phyloP scores from a whole-genome alignment of 1,140 invertebrate genomes.

The Leptonema lineaticorne region DNA sequence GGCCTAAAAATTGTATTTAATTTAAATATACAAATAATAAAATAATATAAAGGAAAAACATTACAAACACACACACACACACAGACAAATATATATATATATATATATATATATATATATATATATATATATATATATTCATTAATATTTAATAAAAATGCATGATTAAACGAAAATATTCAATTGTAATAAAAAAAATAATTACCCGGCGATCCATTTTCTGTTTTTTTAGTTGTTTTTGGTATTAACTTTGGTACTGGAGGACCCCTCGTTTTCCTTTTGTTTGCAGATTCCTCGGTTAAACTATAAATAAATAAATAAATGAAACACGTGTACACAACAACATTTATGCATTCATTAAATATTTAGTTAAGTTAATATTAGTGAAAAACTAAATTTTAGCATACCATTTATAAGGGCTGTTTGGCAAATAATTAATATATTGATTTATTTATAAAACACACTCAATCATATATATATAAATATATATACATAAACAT shows the following conservation, averaged over 20 bases:
- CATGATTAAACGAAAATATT: not conserved
- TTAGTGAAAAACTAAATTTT: not conserved
- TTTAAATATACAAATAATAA: no score
- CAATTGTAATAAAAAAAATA: not conserved
- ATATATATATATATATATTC: not conserved
- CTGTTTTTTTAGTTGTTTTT: slow-evolving; percentile 23
- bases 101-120: no score
- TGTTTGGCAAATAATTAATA: slow-evolving; percentile 3
- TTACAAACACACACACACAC: no score
- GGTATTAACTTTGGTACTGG: slow-evolving; percentile 21
- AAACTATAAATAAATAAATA: slow-evolving; percentile 11
- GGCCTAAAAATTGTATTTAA: slow-evolving; percentile 1
- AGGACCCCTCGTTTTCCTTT: slow-evolving; percentile 24
- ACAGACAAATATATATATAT: no score
- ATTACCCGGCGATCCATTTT: slow-evolving; percentile 32
- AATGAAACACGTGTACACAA: not conserved
- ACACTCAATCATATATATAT: slow-evolving; percentile 9
- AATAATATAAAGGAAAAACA: no score
- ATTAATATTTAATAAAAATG: no score
- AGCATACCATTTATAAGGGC: slow-evolving; percentile 5
- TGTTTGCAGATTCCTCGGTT: slow-evolving; percentile 11
- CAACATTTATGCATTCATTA: not conserved
- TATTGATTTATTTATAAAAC: not conserved
- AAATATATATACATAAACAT: not conserved
- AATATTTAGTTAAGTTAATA: not conserved